These are phyloP conservation scores for Murina feae DNA, from an alignment of 2,113 vertebrate genomes.

Conservation along the genomic window DNA sequence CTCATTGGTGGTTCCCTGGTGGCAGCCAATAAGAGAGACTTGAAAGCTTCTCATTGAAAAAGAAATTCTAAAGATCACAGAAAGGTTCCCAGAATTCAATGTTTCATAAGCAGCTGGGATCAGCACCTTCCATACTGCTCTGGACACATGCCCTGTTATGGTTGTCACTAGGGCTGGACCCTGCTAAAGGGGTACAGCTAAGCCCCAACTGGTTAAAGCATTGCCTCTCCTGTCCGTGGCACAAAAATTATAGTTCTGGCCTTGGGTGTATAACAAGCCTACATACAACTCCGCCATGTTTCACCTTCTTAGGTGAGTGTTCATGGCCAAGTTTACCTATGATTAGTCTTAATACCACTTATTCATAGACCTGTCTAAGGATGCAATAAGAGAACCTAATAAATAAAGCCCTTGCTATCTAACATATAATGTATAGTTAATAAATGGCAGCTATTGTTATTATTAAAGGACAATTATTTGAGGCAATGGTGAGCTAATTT, in stretches of 20 bases:
- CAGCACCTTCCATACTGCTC: not conserved
- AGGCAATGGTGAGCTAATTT: not conserved
- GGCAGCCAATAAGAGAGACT: not conserved
- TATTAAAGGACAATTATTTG: not conserved
- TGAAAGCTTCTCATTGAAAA: not conserved
- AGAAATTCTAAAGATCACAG: not conserved
- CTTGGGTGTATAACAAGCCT: not conserved
- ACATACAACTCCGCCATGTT: not conserved
- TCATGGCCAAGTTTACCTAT: not conserved
- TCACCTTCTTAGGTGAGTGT: not conserved
- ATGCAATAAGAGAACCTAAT: not conserved
- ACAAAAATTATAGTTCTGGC: not conserved
- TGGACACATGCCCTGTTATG: too few species aligned
- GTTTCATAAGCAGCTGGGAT: not conserved
- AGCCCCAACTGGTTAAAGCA: not conserved
- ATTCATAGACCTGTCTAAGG: not conserved
- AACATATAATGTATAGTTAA: not conserved
- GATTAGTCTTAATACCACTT: not conserved
- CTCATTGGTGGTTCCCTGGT: not conserved
- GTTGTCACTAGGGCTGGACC: accelerated
- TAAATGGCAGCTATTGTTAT: not conserved
- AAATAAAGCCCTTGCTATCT: not conserved
- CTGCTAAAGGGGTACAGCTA: not conserved
- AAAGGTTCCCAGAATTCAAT: not conserved
- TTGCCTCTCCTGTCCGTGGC: not conserved